These are phyloP conservation scores for Melitaea cinxia DNA, from an alignment of 1,140 invertebrate genomes.

Conservation along the genomic window DNA sequence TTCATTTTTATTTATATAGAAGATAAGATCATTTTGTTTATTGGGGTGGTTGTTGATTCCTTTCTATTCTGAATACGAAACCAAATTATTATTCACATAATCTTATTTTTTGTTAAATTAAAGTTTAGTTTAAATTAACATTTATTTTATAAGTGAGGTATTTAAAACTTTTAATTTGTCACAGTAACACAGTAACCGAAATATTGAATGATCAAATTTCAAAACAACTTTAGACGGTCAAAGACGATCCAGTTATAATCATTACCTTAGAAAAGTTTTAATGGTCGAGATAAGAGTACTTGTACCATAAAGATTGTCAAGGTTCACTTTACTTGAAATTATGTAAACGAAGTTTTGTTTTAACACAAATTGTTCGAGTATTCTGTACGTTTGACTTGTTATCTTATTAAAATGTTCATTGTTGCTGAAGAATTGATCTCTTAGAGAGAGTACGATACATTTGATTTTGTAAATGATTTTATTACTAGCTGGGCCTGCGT, in stretches of 20 bases:
- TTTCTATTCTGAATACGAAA: too few relatives aligned
- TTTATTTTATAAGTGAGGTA: too few relatives aligned
- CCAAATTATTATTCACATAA: too few relatives aligned
- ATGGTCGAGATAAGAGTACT: slow-evolving; percentile 57
- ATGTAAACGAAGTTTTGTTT: slow-evolving; percentile 16
- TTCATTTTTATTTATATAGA: too few relatives aligned
- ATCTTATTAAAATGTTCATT: slow-evolving; percentile 5
- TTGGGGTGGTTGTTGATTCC: too few relatives aligned
- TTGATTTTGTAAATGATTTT: too few relatives aligned
- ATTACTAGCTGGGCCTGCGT: too few relatives aligned
- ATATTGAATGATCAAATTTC: slow-evolving; percentile 39
- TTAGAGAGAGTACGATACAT: background rate
- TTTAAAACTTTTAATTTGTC: background rate
- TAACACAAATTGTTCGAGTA: slow-evolving; percentile 18
- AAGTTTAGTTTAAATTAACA: too few relatives aligned
- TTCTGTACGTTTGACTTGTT: background rate
- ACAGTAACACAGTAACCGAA: background rate
- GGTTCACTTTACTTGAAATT: slow-evolving; percentile 23
- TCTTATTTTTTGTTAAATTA: too few relatives aligned
- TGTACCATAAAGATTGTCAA: slow-evolving; percentile 30
- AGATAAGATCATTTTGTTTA: too few relatives aligned
- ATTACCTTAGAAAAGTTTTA: slow-evolving; percentile 56
- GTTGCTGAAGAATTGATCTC: background rate
- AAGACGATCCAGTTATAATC: slow-evolving; percentile 62
- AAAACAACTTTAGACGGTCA: slow-evolving; percentile 37